Evolutionary conservation across 1,140 invertebrate species (phyloP).

Genomic region (Rhopalosiphum padi): DNA sequence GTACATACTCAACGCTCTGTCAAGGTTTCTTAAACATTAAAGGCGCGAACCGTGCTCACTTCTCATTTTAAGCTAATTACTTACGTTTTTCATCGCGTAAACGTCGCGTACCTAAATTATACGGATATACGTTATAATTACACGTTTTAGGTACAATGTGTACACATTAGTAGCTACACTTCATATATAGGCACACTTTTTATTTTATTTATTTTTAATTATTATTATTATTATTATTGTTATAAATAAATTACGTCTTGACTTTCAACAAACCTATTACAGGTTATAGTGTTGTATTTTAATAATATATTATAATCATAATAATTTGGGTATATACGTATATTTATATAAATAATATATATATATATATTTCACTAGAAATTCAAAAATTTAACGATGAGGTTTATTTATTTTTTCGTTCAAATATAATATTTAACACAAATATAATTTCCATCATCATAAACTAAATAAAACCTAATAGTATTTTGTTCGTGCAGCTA

Average conservation of each 20-base stretch:
- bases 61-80: constrained; percentile 14
- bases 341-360: too few relatives aligned
- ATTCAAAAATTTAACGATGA: neutral
- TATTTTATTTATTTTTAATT: neutral
- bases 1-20: neutral
- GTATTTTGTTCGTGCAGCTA: neutral
- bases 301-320: neutral
- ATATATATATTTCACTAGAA: neutral
- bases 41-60: constrained; percentile 10
- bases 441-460: neutral
- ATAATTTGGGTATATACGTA: neutral
- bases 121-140: neutral
- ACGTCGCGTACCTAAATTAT: neutral
- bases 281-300: neutral
- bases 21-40: constrained; percentile 38
- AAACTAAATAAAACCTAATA: neutral
- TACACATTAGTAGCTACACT: neutral
- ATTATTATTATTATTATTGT: constrained; percentile 1
- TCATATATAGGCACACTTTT: neutral
- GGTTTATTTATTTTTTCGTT: neutral
- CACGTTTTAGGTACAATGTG: neutral
- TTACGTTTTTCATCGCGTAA: neutral
- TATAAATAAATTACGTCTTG: neutral
- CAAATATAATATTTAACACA: neutral
- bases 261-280: neutral